These are phyloP conservation scores for Dasypogon diadema DNA, from an alignment of 2,888 invertebrate genomes.

Conservation along the genomic window DNA sequence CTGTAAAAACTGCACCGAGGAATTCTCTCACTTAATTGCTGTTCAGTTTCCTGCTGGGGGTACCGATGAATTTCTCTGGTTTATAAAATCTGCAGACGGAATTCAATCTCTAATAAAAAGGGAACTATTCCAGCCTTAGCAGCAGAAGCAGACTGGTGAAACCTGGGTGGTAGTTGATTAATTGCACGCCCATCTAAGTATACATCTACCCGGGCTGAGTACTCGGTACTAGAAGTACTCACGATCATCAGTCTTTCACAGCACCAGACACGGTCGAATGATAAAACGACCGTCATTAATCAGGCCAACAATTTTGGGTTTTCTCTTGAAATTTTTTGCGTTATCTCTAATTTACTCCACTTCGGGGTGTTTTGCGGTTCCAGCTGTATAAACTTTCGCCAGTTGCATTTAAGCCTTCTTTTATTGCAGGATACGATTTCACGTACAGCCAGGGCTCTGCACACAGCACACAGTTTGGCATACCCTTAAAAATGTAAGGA, in stretches of 20 bases:
- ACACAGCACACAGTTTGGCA: background rate
- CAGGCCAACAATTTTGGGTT: conserved; percentile 52
- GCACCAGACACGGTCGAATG: conserved; percentile 48
- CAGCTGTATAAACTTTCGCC: conserved; percentile 28
- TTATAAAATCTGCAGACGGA: conserved; percentile 35
- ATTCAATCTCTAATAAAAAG: conserved; percentile 37
- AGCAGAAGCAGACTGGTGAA: conserved; percentile 4
- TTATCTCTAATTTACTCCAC: conserved; percentile 43
- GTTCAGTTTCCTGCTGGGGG: background rate
- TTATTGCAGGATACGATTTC: conserved; percentile 1
- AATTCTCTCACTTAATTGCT: conserved; percentile 1
- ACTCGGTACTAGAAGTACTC: background rate
- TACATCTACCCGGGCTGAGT: conserved; percentile 10
- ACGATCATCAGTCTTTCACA: conserved; percentile 50
- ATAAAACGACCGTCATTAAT: conserved; percentile 51
- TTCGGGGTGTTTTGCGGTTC: conserved; percentile 32
- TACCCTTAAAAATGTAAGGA: background rate
- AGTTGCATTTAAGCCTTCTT: conserved; percentile 31
- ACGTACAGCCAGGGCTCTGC: background rate
- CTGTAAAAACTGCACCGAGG: background rate
- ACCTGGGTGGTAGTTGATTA: conserved; percentile 46
- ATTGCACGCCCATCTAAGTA: conserved; percentile 42
- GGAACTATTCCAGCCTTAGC: conserved; percentile 12
- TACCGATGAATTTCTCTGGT: background rate
- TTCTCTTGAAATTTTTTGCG: conserved; percentile 34